phyloP scores from a whole-genome alignment of 1,140 invertebrate species.

The Drosophila pandora region DNA sequence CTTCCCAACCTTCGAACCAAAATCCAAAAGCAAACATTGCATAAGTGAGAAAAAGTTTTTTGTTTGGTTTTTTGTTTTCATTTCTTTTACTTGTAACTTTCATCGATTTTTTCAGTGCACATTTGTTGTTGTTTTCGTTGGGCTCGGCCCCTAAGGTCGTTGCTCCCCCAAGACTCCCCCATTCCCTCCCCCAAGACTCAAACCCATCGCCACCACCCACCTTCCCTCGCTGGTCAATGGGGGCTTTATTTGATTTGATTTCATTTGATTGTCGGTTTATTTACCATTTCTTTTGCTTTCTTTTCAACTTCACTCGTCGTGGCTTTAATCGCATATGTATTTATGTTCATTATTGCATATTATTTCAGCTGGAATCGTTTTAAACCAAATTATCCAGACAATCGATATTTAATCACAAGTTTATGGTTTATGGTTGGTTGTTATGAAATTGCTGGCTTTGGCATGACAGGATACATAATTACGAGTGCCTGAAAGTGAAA shows the following conservation, averaged over 20 bases:
- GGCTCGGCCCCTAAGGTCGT: conserved; percentile 27
- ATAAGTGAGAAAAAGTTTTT: conserved; percentile 22
- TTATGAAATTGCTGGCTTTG: conserved; percentile 49
- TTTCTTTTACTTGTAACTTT: conserved; percentile 29
- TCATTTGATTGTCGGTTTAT: conserved; percentile 26
- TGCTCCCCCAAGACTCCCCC: too few relatives aligned
- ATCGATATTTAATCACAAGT: conserved; percentile 70
- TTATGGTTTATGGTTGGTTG: conserved; percentile 47
- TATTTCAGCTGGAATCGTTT: conserved; percentile 61
- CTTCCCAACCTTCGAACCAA: conserved; percentile 13
- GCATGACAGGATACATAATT: conserved; percentile 4
- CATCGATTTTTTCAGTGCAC: conserved; percentile 55
- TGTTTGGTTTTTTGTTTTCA: conserved; percentile 20
- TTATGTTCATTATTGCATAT: conserved; percentile 57
- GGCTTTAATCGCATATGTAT: conserved; percentile 51
- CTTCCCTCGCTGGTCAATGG: neutral
- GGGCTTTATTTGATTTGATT: conserved; percentile 37
- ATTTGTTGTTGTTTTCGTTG: conserved; percentile 20
- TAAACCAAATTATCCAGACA: conserved; percentile 40
- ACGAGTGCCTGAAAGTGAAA: conserved; percentile 28
- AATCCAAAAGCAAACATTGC: conserved; percentile 30
- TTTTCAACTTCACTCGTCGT: conserved; percentile 44
- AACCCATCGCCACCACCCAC: neutral
- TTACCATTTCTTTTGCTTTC: conserved; percentile 53
- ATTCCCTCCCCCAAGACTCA: conserved; percentile 4